These are phyloP conservation scores for Phyto melanocephala DNA, from an alignment of 2,888 invertebrate species.

Conservation along the genomic window DNA sequence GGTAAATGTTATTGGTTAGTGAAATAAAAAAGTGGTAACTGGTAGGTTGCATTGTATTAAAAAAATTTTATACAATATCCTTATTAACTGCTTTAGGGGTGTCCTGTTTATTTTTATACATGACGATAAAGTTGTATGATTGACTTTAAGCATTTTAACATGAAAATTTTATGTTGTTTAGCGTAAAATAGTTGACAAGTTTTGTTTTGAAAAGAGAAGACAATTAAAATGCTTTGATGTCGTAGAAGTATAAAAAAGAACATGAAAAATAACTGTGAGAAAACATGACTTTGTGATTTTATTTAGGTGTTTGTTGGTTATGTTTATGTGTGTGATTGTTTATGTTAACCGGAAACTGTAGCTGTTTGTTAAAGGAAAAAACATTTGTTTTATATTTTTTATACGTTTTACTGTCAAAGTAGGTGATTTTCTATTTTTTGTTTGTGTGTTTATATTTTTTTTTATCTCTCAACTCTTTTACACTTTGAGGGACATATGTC, in stretches of 20 bases:
- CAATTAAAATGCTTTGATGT: conserved; percentile 49
- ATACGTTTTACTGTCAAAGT: conserved; percentile 45
- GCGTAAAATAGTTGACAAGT: conserved; percentile 74
- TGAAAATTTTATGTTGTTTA: conserved; percentile 73
- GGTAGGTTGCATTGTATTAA: neutral
- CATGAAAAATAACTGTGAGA: conserved; percentile 71
- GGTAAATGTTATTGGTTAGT: conserved; percentile 25
- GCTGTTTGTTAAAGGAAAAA: conserved; percentile 57
- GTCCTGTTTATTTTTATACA: conserved; percentile 33
- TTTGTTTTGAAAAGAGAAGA: conserved; percentile 32
- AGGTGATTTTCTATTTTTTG: conserved; percentile 52
- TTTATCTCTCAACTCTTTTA: conserved; percentile 45
- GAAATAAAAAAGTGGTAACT: conserved; percentile 8
- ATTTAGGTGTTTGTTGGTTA: conserved; percentile 23
- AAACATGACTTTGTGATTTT: conserved; percentile 75
- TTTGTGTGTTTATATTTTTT: neutral
- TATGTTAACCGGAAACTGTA: conserved; percentile 62
- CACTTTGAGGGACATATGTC: conserved; percentile 58
- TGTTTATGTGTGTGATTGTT: conserved; percentile 30
- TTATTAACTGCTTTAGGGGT: conserved; percentile 35
- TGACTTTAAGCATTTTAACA: conserved; percentile 65
- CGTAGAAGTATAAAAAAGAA: conserved; percentile 11
- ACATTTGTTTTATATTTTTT: conserved; percentile 8
- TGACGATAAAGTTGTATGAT: conserved; percentile 60
- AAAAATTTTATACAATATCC: conserved; percentile 25